Evolutionary conservation across 2,113 vertebrate species (phyloP).

Genomic region (Vimba vimba): DNA sequence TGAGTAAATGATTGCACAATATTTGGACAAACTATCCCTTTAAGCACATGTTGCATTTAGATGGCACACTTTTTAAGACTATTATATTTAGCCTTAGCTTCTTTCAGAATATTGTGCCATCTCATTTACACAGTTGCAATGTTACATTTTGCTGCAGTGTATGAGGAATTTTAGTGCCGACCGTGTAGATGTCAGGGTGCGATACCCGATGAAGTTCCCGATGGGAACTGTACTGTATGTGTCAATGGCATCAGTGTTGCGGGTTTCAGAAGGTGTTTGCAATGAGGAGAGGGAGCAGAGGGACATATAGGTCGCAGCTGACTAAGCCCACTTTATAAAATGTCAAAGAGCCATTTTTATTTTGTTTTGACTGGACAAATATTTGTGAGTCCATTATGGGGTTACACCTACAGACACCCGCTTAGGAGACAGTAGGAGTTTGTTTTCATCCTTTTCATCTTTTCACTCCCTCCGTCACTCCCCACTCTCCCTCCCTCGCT

Average conservation of each 20-base stretch:
- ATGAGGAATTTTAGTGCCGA: constrained; percentile 68
- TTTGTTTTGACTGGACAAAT: constrained; percentile 81
- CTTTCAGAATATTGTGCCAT: constrained; percentile 51
- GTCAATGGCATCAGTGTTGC: constrained; percentile 68
- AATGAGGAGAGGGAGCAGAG: constrained; percentile 59
- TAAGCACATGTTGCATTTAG: constrained; percentile 25
- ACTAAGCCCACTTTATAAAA: constrained; percentile 61
- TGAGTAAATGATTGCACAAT: no score
- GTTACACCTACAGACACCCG: constrained; percentile 77
- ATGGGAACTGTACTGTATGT: constrained; percentile 59
- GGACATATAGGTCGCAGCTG: constrained; percentile 60
- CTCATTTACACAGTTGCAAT: constrained; percentile 66
- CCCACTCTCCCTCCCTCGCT: constrained; percentile 50
- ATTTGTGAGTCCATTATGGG: constrained; percentile 78
- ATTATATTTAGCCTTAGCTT: constrained; percentile 63
- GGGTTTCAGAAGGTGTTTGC: constrained; percentile 68
- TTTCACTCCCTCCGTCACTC: constrained; percentile 56
- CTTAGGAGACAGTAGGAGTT: constrained; percentile 77
- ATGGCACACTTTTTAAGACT: constrained; percentile 53
- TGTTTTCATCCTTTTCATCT: constrained; percentile 82
- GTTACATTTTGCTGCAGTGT: constrained; percentile 66
- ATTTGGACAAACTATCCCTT: not conserved
- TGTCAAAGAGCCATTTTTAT: constrained; percentile 74
- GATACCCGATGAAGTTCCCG: constrained; percentile 59
- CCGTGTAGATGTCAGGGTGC: constrained; percentile 58